Conservation (phyloP, 2,888 invertebrate genomes). For the Microdon myrmicae region DNA sequence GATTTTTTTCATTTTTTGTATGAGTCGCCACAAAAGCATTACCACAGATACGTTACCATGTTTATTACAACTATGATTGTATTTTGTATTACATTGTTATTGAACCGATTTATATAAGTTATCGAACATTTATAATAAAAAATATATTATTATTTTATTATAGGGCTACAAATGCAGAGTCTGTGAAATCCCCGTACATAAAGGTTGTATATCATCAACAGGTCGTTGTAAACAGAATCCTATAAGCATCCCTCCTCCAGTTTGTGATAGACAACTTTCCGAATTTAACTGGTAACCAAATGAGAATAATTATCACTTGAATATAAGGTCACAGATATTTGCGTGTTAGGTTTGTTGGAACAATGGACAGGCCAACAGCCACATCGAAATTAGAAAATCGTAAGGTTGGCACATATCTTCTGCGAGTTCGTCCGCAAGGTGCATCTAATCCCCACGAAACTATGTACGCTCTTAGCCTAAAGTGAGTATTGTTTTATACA, state of each 20-base stretch:
- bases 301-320: neutral
- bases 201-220: constrained; percentile 85
- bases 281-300: constrained; percentile 70
- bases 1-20: too few relatives aligned
- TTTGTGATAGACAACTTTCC: constrained; percentile 70
- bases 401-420: constrained; percentile 86
- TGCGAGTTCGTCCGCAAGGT: constrained; percentile 80
- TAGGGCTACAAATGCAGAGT: constrained; percentile 85
- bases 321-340: neutral
- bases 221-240: constrained; percentile 73
- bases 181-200: constrained; percentile 86
- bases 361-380: constrained; percentile 86
- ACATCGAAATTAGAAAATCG: constrained; percentile 79
- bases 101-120: too few relatives aligned
- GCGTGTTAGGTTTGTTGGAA: constrained; percentile 87
- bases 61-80: too few relatives aligned
- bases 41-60: too few relatives aligned
- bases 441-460: constrained; percentile 74
- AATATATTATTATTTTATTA: neutral
- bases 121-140: too few relatives aligned
- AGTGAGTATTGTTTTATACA: constrained; percentile 70
- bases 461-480: constrained; percentile 84
- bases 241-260: constrained; percentile 72
- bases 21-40: too few relatives aligned
- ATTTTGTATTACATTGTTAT: too few relatives aligned